Evolutionary conservation across 2,797 vertebrate genomes (phyloP).

Genomic region (Macrochelys suwanniensis): DNA sequence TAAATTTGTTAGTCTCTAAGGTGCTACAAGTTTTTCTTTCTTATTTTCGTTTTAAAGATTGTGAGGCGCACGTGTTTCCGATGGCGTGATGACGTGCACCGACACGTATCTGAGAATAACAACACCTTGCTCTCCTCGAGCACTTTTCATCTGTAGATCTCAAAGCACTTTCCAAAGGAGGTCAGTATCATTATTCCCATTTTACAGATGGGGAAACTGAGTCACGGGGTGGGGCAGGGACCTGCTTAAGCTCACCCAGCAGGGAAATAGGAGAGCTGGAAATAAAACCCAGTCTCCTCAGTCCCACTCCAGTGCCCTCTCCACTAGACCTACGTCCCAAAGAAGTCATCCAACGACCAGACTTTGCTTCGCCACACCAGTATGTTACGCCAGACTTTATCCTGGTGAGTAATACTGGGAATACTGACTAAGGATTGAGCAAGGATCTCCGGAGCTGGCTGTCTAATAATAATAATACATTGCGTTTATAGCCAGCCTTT

Average conservation of each 20-base stretch:
- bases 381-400: background rate
- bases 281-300: background rate
- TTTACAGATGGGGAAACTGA: background rate
- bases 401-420: background rate
- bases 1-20: too few relatives aligned
- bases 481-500: background rate
- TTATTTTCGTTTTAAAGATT: too few relatives aligned
- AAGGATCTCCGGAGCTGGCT: background rate
- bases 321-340: background rate
- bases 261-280: too few relatives aligned
- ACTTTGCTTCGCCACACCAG: background rate
- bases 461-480: background rate
- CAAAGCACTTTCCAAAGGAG: background rate
- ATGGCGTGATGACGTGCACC: background rate
- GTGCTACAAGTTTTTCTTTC: too few relatives aligned
- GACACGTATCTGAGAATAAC: background rate
- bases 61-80: fast-evolving
- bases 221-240: background rate
- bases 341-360: background rate
- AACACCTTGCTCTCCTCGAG: background rate
- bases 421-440: background rate
- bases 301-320: too few relatives aligned
- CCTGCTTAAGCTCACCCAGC: background rate
- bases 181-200: background rate
- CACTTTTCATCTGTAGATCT: background rate